These are phyloP conservation scores for Phalacrocorax brasilianus DNA, from an alignment of 2,113 vertebrate genomes.

Conservation along the genomic window DNA sequence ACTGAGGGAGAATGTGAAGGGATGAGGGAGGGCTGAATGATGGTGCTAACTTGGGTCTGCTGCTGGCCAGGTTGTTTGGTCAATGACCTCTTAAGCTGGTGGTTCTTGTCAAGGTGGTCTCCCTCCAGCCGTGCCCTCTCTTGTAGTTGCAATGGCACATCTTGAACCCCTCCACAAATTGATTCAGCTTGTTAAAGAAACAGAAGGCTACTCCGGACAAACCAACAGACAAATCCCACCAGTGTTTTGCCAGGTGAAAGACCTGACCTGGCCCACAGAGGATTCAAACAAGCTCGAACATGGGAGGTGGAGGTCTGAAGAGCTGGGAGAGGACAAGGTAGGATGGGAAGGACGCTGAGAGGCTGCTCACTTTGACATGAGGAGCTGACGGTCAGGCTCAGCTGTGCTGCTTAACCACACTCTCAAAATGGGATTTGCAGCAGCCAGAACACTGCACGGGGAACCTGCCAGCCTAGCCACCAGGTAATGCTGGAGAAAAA, in stretches of 20 bases:
- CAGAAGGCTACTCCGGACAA: not conserved
- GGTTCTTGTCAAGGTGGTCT: not conserved
- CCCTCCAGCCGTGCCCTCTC: not conserved
- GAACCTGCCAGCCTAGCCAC: not conserved
- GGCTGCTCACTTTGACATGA: not conserved
- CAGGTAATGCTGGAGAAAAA: not conserved
- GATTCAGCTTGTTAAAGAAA: not conserved
- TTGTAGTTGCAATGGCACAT: not conserved
- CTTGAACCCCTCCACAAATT: not conserved
- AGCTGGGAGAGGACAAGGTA: accelerated
- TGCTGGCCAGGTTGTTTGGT: not conserved
- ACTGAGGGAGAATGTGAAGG: not conserved
- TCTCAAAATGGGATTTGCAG: not conserved
- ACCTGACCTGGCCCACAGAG: not conserved
- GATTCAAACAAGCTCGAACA: not conserved
- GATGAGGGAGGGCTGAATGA: not conserved
- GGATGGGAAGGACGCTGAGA: not conserved
- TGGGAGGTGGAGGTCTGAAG: not conserved
- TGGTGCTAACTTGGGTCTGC: not conserved
- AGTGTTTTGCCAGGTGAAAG: not conserved
- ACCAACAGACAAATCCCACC: not conserved
- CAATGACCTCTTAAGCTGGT: not conserved
- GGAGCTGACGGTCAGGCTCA: not conserved
- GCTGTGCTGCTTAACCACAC: not conserved
- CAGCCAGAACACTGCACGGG: not conserved